These are phyloP conservation scores for Trachelipus rathkii DNA, from an alignment of 1,140 invertebrate species.

Conservation along the genomic window DNA sequence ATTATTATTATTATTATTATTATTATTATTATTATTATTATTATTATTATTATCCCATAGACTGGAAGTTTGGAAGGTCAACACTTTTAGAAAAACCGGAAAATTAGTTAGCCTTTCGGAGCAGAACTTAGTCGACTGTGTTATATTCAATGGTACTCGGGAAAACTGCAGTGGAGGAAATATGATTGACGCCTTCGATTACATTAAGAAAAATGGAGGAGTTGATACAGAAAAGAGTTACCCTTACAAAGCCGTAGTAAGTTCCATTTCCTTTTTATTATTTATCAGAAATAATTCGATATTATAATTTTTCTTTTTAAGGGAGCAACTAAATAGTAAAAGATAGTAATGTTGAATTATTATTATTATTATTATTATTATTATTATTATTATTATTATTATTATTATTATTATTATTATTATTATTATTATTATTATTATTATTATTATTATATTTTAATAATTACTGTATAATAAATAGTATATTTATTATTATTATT, in stretches of 20 bases:
- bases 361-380: neutral
- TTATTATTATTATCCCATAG: too few species aligned
- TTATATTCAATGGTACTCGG: constrained; percentile 52
- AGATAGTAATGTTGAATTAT: too few species aligned
- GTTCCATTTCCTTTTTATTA: neutral
- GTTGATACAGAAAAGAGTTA: constrained; percentile 81
- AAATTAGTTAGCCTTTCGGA: neutral
- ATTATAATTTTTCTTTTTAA: neutral
- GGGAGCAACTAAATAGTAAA: too few species aligned
- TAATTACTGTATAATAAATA: too few species aligned
- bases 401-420: constrained; percentile 9
- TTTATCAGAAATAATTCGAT: too few species aligned
- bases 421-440: too few species aligned
- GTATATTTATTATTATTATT: too few species aligned
- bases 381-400: neutral
- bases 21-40: too few species aligned
- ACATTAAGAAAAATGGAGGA: constrained; percentile 80
- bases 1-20: too few species aligned
- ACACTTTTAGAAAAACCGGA: neutral
- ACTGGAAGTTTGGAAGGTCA: neutral
- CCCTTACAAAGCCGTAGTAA: constrained; percentile 34
- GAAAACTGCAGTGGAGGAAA: neutral
- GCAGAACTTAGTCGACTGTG: neutral
- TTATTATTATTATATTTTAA: too few species aligned
- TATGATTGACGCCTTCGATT: constrained; percentile 67